These are phyloP conservation scores for Myiozetetes cayanensis DNA, from an alignment of 2,113 vertebrate genomes.

Conservation along the genomic window DNA sequence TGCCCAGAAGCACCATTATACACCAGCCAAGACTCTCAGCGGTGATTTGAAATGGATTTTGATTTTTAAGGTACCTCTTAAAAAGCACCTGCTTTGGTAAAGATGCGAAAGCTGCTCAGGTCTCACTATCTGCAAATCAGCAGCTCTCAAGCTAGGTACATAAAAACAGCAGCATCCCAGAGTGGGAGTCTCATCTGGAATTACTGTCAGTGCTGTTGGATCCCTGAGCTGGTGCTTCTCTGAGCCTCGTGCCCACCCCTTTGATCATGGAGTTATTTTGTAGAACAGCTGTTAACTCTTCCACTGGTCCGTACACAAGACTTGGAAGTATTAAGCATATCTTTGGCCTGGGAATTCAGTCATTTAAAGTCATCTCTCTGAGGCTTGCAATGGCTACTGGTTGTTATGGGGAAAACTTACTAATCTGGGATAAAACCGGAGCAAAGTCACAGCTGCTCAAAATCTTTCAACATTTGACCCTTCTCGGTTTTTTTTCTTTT, in stretches of 20 bases:
- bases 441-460: not conserved
- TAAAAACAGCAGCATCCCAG: not conserved
- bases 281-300: not conserved
- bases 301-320: not conserved
- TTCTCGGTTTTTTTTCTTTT: not conserved
- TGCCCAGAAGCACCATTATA: slow-evolving; percentile 9
- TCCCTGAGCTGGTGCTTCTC: not conserved
- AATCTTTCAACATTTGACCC: not conserved
- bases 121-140: not conserved
- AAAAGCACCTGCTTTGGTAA: slow-evolving; percentile 36
- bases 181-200: not conserved
- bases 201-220: not conserved
- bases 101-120: not conserved
- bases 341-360: not conserved
- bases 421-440: not conserved
- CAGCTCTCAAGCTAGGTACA: not conserved
- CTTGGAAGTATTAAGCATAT: fast-evolving
- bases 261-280: not conserved
- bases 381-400: not conserved
- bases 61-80: not conserved
- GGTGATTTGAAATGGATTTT: not conserved
- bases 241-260: fast-evolving
- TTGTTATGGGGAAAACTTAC: not conserved
- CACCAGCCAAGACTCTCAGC: slow-evolving; percentile 4
- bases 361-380: not conserved